Percentiles rank a stretch among this genome's conserved stretches.
phyloP scores from a whole-genome alignment of 2,113 vertebrate genomes.

The Paratilapia polleni region DNA sequence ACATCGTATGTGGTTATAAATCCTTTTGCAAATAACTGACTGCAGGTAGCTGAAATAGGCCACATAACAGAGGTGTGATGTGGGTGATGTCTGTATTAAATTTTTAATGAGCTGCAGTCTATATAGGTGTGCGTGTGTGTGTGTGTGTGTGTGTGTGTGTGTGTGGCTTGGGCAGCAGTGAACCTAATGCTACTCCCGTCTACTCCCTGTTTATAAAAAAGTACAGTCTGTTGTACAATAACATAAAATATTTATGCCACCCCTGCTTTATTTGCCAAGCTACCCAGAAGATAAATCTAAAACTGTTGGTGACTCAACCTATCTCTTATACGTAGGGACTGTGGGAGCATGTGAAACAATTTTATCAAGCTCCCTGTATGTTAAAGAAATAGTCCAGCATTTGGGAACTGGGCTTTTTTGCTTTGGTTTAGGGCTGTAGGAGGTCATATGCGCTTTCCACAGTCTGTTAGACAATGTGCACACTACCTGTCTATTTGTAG shows the following conservation, averaged over 20 bases:
- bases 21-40: background rate
- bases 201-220: background rate
- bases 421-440: background rate
- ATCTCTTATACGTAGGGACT: background rate
- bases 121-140: no score
- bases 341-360: background rate
- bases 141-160: background rate
- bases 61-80: conserved; percentile 39
- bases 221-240: background rate
- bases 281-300: background rate
- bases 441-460: background rate
- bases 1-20: background rate
- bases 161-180: background rate
- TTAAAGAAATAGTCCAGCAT: background rate
- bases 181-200: background rate
- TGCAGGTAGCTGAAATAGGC: conserved; percentile 29
- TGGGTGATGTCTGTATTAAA: conserved; percentile 55
- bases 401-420: background rate
- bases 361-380: background rate
- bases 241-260: background rate
- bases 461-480: background rate
- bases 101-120: conserved; percentile 64
- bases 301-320: background rate
- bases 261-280: background rate
- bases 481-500: background rate